phyloP scores from a whole-genome alignment of 2,888 invertebrate genomes.

The Trilocha varians region DNA sequence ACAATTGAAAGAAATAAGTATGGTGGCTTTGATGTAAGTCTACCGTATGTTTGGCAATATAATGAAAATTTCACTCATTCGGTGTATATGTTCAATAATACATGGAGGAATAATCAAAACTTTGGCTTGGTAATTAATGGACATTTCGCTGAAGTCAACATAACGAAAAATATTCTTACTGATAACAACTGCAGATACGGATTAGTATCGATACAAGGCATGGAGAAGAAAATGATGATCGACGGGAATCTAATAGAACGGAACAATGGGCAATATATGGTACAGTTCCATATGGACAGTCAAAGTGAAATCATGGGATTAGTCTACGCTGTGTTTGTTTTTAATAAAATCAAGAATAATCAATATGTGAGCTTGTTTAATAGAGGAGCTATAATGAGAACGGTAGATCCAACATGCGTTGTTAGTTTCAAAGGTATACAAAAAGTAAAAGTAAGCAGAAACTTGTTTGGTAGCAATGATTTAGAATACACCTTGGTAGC shows the following conservation, averaged over 20 bases:
- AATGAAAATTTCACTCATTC: slow-evolving; percentile 96
- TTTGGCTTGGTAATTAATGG: slow-evolving; percentile 92
- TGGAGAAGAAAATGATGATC: slow-evolving; percentile 95
- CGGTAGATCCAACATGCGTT: slow-evolving; percentile 81
- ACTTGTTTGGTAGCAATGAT: slow-evolving; percentile 87
- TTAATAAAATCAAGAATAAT: slow-evolving; percentile 85
- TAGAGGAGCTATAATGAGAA: slow-evolving; percentile 45
- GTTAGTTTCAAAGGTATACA: slow-evolving; percentile 96
- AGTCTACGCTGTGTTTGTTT: slow-evolving; percentile 84
- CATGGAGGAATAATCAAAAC: slow-evolving; percentile 88
- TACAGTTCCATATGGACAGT: slow-evolving; percentile 91
- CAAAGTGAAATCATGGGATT: slow-evolving; percentile 94
- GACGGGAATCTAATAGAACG: slow-evolving; percentile 84
- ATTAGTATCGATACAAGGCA: slow-evolving; percentile 87
- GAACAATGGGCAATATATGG: slow-evolving; percentile 87
- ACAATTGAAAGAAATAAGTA: slow-evolving; percentile 87
- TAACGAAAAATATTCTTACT: slow-evolving; percentile 87
- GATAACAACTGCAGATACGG: slow-evolving; percentile 89
- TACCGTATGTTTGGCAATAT: slow-evolving; percentile 97
- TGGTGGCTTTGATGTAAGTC: slow-evolving; percentile 89
- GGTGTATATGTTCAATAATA: slow-evolving; percentile 88
- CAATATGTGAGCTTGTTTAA: slow-evolving; percentile 51
- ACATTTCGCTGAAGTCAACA: slow-evolving; percentile 92
- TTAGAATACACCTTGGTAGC: slow-evolving; percentile 93
- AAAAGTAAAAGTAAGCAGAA: slow-evolving; percentile 90